Evolutionary conservation across 2,113 vertebrate genomes (phyloP), one percentile per base, ranked within the genome.

Genomic region (Anoura caudifer): DNA sequence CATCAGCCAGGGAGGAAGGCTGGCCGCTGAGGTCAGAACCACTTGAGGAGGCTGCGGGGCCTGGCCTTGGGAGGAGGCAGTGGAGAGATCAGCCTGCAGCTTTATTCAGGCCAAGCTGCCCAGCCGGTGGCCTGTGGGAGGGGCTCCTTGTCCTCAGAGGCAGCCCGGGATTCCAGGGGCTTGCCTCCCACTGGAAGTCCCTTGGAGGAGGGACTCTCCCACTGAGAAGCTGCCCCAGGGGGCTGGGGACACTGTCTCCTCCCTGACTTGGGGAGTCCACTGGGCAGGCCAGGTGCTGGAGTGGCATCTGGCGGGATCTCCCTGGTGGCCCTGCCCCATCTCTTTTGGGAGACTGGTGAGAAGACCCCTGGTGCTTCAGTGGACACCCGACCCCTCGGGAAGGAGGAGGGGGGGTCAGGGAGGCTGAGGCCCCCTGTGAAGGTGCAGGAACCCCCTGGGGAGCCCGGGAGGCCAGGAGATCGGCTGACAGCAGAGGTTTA

Each of bases 71-170:
- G 56, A 13, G 16, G 13, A 33, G 38, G 43, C 24, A 19, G 19
- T 26, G 28, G 47, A 6, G 24, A 8, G 45, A 11, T 10, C 47
- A 33, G 9, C 69, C 69, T 31, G 9, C 38, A 20, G 56, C 31
- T 73, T 10, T 16, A 0, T 4, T 17, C 38, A 17, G 13, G 47
- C 41, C 36, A 22, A 2, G 65, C 54, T 2, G 2, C 28, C 7
- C 0, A 7, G 19, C 87, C 24, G 0, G 4, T 0, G 61, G 61
- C 61, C 0, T 4, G 4, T 6, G 50, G 56, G 38, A 41, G 38
- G 43, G 45, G 38, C 47, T 67, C 70, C 5, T 14, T 9, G n/a
- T 38, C 19, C n/a, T 38, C 59, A 56, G 50, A 0, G 11, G 26
- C 8, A 43, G 33, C n/a, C 63, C 43, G 0, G 38, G 41, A 45